Percentiles rank a stretch among this genome's conserved stretches.
Evolutionary conservation across 2,888 invertebrate genomes (phyloP).

Genomic region (Thymelicus acteon): DNA sequence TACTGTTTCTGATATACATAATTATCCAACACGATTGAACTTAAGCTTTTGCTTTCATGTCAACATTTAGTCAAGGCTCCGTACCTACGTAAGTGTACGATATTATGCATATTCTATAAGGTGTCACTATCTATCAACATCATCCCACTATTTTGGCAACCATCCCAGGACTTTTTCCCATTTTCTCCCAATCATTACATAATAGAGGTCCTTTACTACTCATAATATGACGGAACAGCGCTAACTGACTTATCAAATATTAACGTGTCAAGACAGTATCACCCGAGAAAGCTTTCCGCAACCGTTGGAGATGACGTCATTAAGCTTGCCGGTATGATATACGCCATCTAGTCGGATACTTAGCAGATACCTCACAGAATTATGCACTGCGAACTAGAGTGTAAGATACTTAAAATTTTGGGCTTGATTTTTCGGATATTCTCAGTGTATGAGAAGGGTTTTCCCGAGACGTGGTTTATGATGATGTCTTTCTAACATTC

Average conservation of each 20-base stretch:
- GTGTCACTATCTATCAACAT: no score
- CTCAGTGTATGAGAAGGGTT: no score
- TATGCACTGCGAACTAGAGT: slow-evolving; percentile 3
- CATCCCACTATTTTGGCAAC: no score
- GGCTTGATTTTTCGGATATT: neutral
- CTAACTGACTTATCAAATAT: slow-evolving; percentile 38
- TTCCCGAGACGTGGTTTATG: no score
- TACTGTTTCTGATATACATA: no score
- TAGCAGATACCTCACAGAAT: slow-evolving; percentile 38
- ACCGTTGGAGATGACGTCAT: slow-evolving; percentile 39
- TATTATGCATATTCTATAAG: no score
- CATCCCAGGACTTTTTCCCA: no score
- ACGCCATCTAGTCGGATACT: slow-evolving; percentile 27
- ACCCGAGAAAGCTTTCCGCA: slow-evolving; percentile 34
- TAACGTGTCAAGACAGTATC: slow-evolving; percentile 28
- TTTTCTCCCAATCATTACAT: slow-evolving; percentile 24
- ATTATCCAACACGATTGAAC: no score
- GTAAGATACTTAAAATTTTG: neutral
- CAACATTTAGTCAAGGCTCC: no score
- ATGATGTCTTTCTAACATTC: no score
- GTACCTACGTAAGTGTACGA: no score
- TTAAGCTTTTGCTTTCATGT: no score
- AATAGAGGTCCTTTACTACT: slow-evolving; percentile 30
- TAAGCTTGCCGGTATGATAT: neutral
- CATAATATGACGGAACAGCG: neutral